Evolutionary conservation across 1,140 invertebrate species (phyloP).

Genomic region (Camponotus pennsylvanicus): DNA sequence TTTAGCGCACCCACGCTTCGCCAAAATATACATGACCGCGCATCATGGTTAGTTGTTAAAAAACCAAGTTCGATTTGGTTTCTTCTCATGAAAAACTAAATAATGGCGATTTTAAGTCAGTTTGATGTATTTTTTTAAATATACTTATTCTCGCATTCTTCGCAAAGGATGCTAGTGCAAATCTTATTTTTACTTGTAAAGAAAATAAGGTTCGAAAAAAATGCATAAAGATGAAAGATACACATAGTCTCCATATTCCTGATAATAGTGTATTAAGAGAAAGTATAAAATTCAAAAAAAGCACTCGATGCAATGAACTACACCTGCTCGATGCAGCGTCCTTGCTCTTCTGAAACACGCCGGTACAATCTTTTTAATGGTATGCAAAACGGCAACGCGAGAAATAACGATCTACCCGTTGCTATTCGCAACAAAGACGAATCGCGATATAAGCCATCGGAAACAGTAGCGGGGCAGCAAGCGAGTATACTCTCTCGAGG

Average conservation of each 20-base stretch:
- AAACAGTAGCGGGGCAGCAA: slow-evolving; percentile 6
- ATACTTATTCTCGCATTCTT: no score
- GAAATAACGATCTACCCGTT: slow-evolving; percentile 35
- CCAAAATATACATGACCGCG: neutral
- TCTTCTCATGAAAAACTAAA: neutral
- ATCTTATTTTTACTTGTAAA: neutral
- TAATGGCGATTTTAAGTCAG: neutral
- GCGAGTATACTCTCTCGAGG: slow-evolving; percentile 33
- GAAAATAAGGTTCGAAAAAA: neutral
- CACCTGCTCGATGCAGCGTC: neutral
- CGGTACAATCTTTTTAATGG: slow-evolving; percentile 7
- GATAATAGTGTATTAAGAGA: neutral
- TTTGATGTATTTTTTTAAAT: neutral
- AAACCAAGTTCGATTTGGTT: neutral
- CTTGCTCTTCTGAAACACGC: neutral
- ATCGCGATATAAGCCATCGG: slow-evolving; percentile 55
- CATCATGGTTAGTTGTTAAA: neutral
- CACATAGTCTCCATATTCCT: neutral
- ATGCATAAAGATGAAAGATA: neutral
- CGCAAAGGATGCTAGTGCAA: no score
- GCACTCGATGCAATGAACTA: neutral
- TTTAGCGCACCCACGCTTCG: neutral
- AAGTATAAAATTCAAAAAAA: slow-evolving; percentile 4
- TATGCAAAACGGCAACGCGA: slow-evolving; percentile 30
- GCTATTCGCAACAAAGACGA: slow-evolving; percentile 55